A percentile compares a stretch with the other conserved stretches of the same genome.
These are phyloP conservation scores for Trachelus iudaicus DNA, from an alignment of 2,888 invertebrate genomes.

Conservation along the genomic window DNA sequence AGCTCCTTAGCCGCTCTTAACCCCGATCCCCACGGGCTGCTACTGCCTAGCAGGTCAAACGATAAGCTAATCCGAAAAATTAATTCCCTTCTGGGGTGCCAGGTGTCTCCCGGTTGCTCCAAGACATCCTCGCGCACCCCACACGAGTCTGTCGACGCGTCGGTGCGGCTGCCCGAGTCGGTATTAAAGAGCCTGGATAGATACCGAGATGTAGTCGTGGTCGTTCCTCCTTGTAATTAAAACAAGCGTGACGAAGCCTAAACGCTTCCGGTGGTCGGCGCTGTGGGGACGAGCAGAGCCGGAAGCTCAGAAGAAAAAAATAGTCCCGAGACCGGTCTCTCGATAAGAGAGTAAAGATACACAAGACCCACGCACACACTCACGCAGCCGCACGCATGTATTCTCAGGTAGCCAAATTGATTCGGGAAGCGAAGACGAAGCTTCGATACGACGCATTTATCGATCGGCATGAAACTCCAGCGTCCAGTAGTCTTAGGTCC, in stretches of 20 bases:
- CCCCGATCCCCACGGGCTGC: conserved; percentile 43
- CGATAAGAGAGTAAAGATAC: too few species aligned
- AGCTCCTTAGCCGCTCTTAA: conserved; percentile 55
- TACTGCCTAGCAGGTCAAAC: conserved; percentile 41
- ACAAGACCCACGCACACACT: too few species aligned
- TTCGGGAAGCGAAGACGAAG: too few species aligned
- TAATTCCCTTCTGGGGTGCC: conserved; percentile 57
- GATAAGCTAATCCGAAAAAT: conserved; percentile 64
- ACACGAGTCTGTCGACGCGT: conserved; percentile 1
- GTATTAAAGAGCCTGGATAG: conserved; percentile 5
- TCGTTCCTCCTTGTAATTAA: conserved; percentile 44
- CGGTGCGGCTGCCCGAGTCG: background rate
- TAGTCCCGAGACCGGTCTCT: background rate
- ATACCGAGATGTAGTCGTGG: background rate
- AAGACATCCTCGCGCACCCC: conserved; percentile 26
- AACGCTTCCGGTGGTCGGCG: conserved; percentile 53
- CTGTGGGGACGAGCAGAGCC: conserved; percentile 31
- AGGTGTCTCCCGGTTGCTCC: conserved; percentile 46
- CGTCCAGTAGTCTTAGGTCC: too few species aligned
- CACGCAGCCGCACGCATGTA: too few species aligned
- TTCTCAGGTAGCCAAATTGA: too few species aligned
- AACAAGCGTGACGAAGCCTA: conserved; percentile 61
- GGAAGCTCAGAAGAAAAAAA: conserved; percentile 47
- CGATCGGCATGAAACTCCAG: too few species aligned
- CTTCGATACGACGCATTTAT: too few species aligned